Percentiles rank a stretch among this genome's conserved stretches.
phyloP scores from a whole-genome alignment of 2,797 vertebrate genomes.

The Peromyscus aztecus region DNA sequence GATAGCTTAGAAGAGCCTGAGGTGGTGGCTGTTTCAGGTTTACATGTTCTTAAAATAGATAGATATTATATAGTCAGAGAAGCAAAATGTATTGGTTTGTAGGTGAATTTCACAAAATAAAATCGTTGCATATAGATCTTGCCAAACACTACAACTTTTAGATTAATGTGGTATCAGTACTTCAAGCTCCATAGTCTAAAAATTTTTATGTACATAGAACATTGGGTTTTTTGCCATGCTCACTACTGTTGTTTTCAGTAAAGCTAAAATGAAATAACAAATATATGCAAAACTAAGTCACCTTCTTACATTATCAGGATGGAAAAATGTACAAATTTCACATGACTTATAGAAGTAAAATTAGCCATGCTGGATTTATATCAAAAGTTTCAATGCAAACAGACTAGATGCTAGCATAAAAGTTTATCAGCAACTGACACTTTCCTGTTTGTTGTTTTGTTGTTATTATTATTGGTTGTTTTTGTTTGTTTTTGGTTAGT shows the following conservation, averaged over 20 bases:
- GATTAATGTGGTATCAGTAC: conserved; percentile 11
- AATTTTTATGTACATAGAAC: conserved; percentile 31
- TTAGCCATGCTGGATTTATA: not conserved
- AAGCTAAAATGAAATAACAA: conserved; percentile 47
- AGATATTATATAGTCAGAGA: not conserved
- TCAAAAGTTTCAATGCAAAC: not conserved
- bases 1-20: not conserved
- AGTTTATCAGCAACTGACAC: not conserved
- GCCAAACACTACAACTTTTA: conserved; percentile 29
- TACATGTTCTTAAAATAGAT: conserved; percentile 23
- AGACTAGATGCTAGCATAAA: not conserved
- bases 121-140: not conserved
- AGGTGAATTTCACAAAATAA: conserved; percentile 27
- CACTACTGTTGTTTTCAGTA: not conserved
- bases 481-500: not conserved
- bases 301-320: not conserved
- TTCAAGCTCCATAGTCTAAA: conserved; percentile 21
- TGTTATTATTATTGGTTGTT: not conserved
- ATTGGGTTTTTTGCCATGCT: not conserved
- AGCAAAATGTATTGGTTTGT: not conserved
- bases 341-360: conserved; percentile 31
- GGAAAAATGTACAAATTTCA: conserved; percentile 41
- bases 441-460: not conserved
- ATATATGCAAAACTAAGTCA: not conserved
- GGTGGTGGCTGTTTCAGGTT: not conserved